Conservation (phyloP, 2,797 vertebrate genomes). For the Lagocephalus sceleratus region DNA sequence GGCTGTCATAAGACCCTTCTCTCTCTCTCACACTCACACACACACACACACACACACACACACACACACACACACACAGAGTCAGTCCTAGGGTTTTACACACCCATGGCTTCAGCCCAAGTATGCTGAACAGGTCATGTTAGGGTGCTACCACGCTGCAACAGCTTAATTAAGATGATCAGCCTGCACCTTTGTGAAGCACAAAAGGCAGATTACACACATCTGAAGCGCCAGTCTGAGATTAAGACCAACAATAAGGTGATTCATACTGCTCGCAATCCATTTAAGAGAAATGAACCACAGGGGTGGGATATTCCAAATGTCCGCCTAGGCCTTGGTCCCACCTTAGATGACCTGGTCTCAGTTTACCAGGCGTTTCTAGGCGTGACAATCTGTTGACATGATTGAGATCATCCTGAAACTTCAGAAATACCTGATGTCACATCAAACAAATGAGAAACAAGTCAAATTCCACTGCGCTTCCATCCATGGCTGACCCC, state of each 20-base stretch:
- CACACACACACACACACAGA: constrained; percentile 11
- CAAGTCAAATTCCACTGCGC: constrained; percentile 1
- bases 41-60: constrained; percentile 5
- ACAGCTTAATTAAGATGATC: constrained; percentile 52
- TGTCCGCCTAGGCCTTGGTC: too few relatives aligned
- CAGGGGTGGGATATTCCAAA: too few relatives aligned
- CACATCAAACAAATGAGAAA: neutral
- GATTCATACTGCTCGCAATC: constrained; percentile 1
- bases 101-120: too few relatives aligned
- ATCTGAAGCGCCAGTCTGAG: neutral
- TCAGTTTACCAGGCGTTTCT: too few relatives aligned
- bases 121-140: too few relatives aligned
- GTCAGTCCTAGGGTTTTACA: too few relatives aligned
- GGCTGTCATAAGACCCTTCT: constrained; percentile 33
- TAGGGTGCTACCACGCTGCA: neutral
- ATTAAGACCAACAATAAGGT: constrained; percentile 18
- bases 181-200: constrained; percentile 30
- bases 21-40: constrained; percentile 15
- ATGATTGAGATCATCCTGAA: too few relatives aligned
- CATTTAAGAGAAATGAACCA: neutral
- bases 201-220: constrained; percentile 42
- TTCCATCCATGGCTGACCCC: constrained; percentile 37
- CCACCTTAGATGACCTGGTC: too few relatives aligned
- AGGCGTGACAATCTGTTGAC: too few relatives aligned
- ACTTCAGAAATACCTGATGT: too few relatives aligned